phyloP scores from a whole-genome alignment of 2,113 vertebrate genomes.

The Pogonocichla stellata region DNA sequence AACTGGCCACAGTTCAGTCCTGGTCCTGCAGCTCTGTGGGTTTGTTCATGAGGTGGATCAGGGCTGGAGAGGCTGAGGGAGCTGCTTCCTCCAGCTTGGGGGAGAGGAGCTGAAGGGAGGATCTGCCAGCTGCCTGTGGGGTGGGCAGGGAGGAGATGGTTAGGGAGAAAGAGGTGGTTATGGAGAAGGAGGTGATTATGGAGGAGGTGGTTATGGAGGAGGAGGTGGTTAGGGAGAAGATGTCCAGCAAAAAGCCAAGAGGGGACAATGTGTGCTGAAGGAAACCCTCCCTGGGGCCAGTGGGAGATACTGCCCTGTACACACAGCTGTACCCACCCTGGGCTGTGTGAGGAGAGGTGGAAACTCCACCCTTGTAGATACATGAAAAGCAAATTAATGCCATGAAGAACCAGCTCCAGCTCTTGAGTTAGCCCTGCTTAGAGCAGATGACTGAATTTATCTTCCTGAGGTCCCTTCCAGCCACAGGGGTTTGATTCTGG shows the following conservation, averaged over 20 bases:
- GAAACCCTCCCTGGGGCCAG: not conserved
- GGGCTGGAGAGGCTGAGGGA: not conserved
- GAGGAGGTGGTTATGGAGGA: too few relatives aligned
- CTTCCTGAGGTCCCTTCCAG: not conserved
- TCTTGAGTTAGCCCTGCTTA: not conserved
- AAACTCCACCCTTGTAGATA: not conserved
- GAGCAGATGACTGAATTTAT: not conserved
- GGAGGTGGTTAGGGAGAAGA: not conserved
- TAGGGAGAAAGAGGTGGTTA: not conserved
- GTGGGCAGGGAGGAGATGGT: not conserved
- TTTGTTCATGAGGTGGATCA: fast-evolving
- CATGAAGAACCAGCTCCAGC: not conserved
- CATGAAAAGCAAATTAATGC: not conserved
- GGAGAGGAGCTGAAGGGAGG: not conserved
- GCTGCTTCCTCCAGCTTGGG: not conserved
- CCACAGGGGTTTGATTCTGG: not conserved
- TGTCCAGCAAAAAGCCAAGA: not conserved
- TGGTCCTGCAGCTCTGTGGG: not conserved
- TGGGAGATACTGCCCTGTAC: not conserved
- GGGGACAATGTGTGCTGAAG: not conserved
- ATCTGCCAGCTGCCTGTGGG: not conserved
- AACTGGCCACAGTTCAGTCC: not conserved
- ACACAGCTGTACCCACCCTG: not conserved
- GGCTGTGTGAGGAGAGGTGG: not conserved
- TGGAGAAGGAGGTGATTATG: not conserved